These are phyloP conservation scores for Margarornis squamiger DNA, from an alignment of 2,797 vertebrate genomes.

Conservation along the genomic window DNA sequence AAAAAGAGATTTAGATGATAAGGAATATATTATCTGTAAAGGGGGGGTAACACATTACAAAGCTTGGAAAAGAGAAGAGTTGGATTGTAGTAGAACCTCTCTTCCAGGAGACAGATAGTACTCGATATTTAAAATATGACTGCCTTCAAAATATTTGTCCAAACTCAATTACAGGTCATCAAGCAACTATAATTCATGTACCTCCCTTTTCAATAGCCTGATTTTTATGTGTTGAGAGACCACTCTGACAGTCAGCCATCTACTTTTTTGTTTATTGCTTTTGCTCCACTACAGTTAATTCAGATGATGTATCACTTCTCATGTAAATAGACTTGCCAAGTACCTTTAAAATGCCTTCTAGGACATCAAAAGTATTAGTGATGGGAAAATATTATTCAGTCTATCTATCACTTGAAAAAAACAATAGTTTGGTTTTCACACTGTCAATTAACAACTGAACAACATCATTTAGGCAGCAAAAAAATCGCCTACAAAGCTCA, in stretches of 20 bases:
- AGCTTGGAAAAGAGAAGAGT: neutral
- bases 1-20: neutral
- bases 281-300: neutral
- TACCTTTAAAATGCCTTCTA: neutral
- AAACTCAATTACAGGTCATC: neutral
- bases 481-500: neutral
- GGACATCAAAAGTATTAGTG: neutral
- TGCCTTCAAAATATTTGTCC: neutral
- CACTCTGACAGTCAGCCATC: neutral
- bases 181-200: neutral
- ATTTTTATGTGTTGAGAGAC: neutral
- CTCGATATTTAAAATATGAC: neutral
- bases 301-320: neutral
- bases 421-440: neutral
- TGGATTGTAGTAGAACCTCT: neutral
- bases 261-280: neutral
- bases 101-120: neutral
- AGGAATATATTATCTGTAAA: neutral
- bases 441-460: neutral
- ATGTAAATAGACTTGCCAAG: neutral
- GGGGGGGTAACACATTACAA: neutral
- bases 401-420: neutral
- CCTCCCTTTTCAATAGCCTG: neutral
- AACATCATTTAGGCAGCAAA: accelerated
- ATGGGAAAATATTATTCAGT: neutral